These are phyloP conservation scores for Albula goreensis DNA, from an alignment of 2,113 vertebrate species.

Conservation along the genomic window DNA sequence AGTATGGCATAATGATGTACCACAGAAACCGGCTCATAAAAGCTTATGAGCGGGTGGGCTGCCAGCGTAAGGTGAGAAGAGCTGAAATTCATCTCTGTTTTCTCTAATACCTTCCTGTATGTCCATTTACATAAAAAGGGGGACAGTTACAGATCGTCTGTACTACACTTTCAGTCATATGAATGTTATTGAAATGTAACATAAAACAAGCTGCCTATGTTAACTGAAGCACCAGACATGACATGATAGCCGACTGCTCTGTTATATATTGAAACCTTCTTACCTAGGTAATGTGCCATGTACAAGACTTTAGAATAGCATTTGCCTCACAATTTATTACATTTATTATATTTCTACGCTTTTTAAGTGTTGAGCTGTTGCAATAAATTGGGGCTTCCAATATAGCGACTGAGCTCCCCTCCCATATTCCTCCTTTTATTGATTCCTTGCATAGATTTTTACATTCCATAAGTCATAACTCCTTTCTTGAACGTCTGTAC, in stretches of 20 bases:
- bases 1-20: constrained; percentile 98
- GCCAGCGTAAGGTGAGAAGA: constrained; percentile 82
- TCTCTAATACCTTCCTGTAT: background rate
- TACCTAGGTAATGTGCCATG: too few relatives aligned
- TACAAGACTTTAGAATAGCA: too few relatives aligned
- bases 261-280: background rate
- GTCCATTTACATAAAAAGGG: too few relatives aligned
- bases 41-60: constrained; percentile 90
- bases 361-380: too few relatives aligned
- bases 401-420: too few relatives aligned
- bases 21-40: constrained; percentile 95
- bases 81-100: background rate
- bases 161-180: background rate
- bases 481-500: constrained; percentile 38
- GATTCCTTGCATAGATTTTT: background rate
- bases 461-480: background rate
- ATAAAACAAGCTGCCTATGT: background rate
- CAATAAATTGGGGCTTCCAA: too few relatives aligned
- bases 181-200: background rate
- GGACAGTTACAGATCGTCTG: too few relatives aligned
- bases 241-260: background rate
- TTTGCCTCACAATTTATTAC: too few relatives aligned
- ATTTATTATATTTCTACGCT: too few relatives aligned
- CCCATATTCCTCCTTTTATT: background rate
- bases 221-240: background rate